Percentiles rank a stretch among this genome's conserved stretches.
Evolutionary conservation across 2,888 invertebrate genomes (phyloP).

Genomic region (Byasa hedistus): DNA sequence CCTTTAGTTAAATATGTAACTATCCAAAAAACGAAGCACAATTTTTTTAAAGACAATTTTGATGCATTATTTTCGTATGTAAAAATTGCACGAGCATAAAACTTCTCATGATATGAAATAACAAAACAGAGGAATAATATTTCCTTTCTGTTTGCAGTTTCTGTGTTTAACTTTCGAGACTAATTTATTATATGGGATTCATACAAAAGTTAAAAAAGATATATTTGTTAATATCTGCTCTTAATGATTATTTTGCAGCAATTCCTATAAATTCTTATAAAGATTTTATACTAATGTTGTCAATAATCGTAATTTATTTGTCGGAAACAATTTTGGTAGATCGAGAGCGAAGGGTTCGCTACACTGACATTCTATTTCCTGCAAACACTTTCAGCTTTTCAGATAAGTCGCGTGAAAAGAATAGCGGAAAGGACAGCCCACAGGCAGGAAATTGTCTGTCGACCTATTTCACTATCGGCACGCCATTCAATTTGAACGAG

Average conservation of each 20-base stretch:
- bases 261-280: background rate
- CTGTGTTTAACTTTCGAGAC: background rate
- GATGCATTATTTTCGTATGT: no score
- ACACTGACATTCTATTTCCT: slow-evolving; percentile 72
- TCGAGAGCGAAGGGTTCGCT: slow-evolving; percentile 56
- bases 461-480: slow-evolving; percentile 60
- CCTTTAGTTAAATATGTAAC: background rate
- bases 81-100: no score
- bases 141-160: background rate
- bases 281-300: background rate
- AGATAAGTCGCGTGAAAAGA: slow-evolving; percentile 64
- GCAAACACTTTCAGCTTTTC: slow-evolving; percentile 65
- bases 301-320: slow-evolving; percentile 26
- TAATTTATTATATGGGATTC: background rate
- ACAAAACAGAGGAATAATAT: background rate
- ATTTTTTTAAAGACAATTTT: no score
- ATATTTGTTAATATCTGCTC: background rate
- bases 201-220: background rate
- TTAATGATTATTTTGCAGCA: background rate
- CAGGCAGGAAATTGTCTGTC: slow-evolving; percentile 74
- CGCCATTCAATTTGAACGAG: slow-evolving; percentile 42
- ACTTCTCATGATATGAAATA: no score
- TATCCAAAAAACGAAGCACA: background rate
- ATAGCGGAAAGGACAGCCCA: slow-evolving; percentile 60
- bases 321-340: slow-evolving; percentile 67